Conservation (phyloP, 2,797 vertebrate species). For the Melanotaenia nigrans region DNA sequence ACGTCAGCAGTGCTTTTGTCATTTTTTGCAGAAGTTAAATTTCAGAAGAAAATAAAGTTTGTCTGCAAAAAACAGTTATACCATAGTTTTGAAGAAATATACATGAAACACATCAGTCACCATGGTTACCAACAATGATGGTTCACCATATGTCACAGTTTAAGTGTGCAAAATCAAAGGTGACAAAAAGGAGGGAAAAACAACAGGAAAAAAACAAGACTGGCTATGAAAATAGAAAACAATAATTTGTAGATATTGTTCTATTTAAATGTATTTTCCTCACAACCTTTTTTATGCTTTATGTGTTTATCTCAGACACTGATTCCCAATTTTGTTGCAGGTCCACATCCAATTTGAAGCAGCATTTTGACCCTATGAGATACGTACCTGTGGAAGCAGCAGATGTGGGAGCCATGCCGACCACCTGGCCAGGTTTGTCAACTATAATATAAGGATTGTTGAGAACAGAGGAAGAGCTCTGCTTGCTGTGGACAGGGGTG, state of each 20-base stretch:
- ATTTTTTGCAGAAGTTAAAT: slow-evolving; percentile 14
- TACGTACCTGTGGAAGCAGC: slow-evolving; percentile 78
- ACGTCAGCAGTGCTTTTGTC: background rate
- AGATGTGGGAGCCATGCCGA: slow-evolving; percentile 83
- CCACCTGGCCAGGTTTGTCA: slow-evolving; percentile 91
- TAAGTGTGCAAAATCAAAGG: slow-evolving; percentile 23
- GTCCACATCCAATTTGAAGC: slow-evolving; percentile 43
- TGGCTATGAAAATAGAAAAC: slow-evolving; percentile 7
- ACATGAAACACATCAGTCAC: slow-evolving; percentile 54
- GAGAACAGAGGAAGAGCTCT: slow-evolving; percentile 86
- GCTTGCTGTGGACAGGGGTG: slow-evolving; percentile 92
- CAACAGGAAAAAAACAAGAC: background rate
- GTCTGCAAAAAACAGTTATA: background rate
- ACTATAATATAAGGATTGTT: slow-evolving; percentile 91
- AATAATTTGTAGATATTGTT: slow-evolving; percentile 17
- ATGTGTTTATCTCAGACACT: slow-evolving; percentile 48
- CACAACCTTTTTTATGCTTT: slow-evolving; percentile 39
- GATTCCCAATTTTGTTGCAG: slow-evolving; percentile 32
- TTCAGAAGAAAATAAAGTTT: background rate
- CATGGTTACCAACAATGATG: slow-evolving; percentile 68
- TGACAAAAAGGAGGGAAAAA: slow-evolving; percentile 6
- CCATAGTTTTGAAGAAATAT: slow-evolving; percentile 7
- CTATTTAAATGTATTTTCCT: slow-evolving; percentile 20
- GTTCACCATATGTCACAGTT: slow-evolving; percentile 49
- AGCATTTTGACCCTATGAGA: slow-evolving; percentile 28